Evolutionary conservation across 2,113 vertebrate species (phyloP), one percentile per base, ranked within the genome.

Genomic region (Passer montanus): DNA sequence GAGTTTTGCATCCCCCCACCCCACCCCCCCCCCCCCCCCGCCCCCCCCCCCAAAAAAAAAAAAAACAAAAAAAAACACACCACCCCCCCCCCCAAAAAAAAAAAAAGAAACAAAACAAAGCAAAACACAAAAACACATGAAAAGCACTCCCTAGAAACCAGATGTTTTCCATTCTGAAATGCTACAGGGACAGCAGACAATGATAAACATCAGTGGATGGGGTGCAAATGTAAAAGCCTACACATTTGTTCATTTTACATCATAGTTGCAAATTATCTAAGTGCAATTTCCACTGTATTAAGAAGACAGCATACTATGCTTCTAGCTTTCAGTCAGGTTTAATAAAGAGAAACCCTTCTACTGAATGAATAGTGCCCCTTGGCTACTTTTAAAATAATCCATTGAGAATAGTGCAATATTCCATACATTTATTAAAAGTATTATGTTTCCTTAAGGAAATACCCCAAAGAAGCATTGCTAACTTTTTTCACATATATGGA

Each of bases 311-410:
- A 5, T 39, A 44, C 85, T 90, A 78, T 67, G 79, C 78, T 96
- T 93, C 83, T 70, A 94, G 62, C 76, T 72, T 96, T 92, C 60
- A 96, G 92, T 97, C 89, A 91, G 33, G n/a, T 96, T 95, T 96
- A 95, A 97, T 97, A 97, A 97, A 95, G 77, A 77, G 56, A 90
- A 95, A 87, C 93, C 62, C 62, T 96, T 93, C 74, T 85, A 79
- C 56, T 80, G 90, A 89, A 94, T 94, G 82, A 95, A 90, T 37
- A 91, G 44, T 70, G 91, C 83, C 84, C 66, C 44, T 92, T 86
- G 79, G 75, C 72, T 95, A 88, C 93, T 96, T 97, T 93, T 70
- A 93, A 97, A 96, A 96, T 74, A 92, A 90, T 86, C 82, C 91
- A 30, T 33, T 84, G 86, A 79, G 87, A 92, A 96, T 95, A 94